These are phyloP conservation scores for Falco rusticolus DNA, from an alignment of 2,797 vertebrate species.

Conservation along the genomic window DNA sequence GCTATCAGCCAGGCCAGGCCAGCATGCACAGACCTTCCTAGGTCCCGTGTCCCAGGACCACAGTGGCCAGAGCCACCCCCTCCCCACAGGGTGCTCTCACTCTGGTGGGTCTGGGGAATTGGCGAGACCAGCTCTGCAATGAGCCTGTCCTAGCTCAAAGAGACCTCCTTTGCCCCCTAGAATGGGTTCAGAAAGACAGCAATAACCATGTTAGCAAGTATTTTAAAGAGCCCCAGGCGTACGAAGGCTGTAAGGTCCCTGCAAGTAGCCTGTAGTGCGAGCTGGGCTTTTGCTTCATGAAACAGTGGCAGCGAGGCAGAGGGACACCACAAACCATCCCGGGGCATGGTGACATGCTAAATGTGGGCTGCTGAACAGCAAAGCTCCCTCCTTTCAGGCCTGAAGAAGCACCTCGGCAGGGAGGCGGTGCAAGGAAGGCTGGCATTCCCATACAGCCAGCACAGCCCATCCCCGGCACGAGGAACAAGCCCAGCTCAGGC, in stretches of 20 bases:
- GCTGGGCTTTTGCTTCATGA: neutral
- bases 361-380: neutral
- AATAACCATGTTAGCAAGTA: neutral
- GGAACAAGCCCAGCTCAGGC: neutral
- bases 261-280: neutral
- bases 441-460: neutral
- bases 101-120: neutral
- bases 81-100: neutral
- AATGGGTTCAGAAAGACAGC: neutral
- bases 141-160: neutral
- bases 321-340: neutral
- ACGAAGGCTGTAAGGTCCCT: neutral
- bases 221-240: neutral
- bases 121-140: neutral
- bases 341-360: too few species aligned
- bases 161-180: neutral
- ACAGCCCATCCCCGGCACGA: fast-evolving
- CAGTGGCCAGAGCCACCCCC: neutral
- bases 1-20: neutral
- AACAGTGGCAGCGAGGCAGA: neutral
- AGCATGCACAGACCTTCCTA: neutral
- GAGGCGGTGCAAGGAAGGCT: neutral
- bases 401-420: neutral
- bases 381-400: neutral
- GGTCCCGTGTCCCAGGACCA: neutral